These are phyloP conservation scores for Clostera curtula DNA, from an alignment of 2,888 invertebrate genomes.

Conservation along the genomic window DNA sequence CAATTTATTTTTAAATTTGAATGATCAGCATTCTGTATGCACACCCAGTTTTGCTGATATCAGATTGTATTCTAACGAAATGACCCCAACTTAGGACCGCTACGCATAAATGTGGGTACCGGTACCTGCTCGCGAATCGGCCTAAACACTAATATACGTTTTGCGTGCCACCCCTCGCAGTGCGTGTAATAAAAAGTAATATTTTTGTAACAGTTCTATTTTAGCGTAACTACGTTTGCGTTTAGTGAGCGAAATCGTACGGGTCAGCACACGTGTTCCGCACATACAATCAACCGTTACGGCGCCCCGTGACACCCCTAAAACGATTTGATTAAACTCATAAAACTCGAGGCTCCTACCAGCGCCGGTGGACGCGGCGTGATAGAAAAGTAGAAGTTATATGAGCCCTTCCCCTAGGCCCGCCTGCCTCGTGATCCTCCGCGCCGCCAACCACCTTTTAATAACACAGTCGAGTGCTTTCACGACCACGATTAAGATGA, in stretches of 20 bases:
- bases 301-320: slow-evolving; percentile 54
- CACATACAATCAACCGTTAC: slow-evolving; percentile 57
- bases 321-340: slow-evolving; percentile 70
- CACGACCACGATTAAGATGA: slow-evolving; percentile 54
- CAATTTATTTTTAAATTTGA: too few relatives aligned
- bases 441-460: slow-evolving; percentile 50
- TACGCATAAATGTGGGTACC: slow-evolving; percentile 27
- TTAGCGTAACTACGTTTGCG: slow-evolving; percentile 32
- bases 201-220: slow-evolving; percentile 38
- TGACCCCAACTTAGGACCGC: slow-evolving; percentile 25
- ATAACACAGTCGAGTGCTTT: slow-evolving; percentile 67
- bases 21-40: slow-evolving; percentile 14
- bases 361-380: slow-evolving; percentile 17
- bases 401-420: slow-evolving; percentile 42
- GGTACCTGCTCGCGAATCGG: slow-evolving; percentile 28
- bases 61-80: slow-evolving; percentile 31
- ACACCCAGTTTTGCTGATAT: slow-evolving; percentile 16
- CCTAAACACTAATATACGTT: slow-evolving; percentile 42
- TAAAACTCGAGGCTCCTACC: slow-evolving; percentile 52
- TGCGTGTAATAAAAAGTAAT: slow-evolving; percentile 36
- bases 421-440: slow-evolving; percentile 35
- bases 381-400: slow-evolving; percentile 50
- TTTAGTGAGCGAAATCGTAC: slow-evolving; percentile 29
- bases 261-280: slow-evolving; percentile 54
- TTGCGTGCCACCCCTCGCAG: slow-evolving; percentile 37